A percentile compares a stretch with the other conserved stretches of the same genome.
These are phyloP conservation scores for Polydrusus cervinus DNA, from an alignment of 2,888 invertebrate species.

Conservation along the genomic window DNA sequence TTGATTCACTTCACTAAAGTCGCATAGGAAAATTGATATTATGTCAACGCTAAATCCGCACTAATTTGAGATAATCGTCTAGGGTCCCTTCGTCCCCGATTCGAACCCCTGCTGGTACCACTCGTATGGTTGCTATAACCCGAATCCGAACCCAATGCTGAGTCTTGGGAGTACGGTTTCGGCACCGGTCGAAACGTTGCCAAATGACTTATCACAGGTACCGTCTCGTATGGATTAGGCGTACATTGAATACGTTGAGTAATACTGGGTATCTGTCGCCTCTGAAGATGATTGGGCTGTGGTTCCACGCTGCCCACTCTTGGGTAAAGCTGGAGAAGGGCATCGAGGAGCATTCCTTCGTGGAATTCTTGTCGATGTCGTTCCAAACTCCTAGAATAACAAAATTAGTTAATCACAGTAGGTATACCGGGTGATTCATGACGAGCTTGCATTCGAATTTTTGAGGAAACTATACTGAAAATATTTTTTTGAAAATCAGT, in stretches of 20 bases:
- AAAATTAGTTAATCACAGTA: background rate
- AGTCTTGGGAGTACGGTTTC: slow-evolving; percentile 81
- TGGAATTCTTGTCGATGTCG: slow-evolving; percentile 83
- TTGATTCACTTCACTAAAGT: slow-evolving; percentile 22
- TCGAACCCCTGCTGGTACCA: slow-evolving; percentile 71
- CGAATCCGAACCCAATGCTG: slow-evolving; percentile 88
- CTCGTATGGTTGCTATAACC: slow-evolving; percentile 89
- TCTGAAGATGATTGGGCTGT: slow-evolving; percentile 65
- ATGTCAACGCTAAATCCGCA: slow-evolving; percentile 70
- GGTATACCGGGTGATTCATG: too few relatives aligned
- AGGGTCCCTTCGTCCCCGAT: slow-evolving; percentile 67
- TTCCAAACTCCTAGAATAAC: slow-evolving; percentile 69
- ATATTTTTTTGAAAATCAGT: too few relatives aligned
- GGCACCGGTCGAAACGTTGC: slow-evolving; percentile 78
- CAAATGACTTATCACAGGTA: slow-evolving; percentile 79
- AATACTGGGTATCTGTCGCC: slow-evolving; percentile 69
- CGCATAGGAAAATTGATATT: slow-evolving; percentile 51
- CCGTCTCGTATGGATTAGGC: slow-evolving; percentile 78
- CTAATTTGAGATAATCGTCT: slow-evolving; percentile 70
- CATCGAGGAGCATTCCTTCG: slow-evolving; percentile 86
- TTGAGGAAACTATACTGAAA: too few relatives aligned
- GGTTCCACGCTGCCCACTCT: slow-evolving; percentile 81
- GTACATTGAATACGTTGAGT: slow-evolving; percentile 70
- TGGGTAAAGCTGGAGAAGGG: slow-evolving; percentile 81
- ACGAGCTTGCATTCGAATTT: too few relatives aligned